A percentile compares a stretch with the other conserved stretches of the same genome.
These are phyloP conservation scores for Phenganax subtilis DNA, from an alignment of 92 coral and sea anemone genomes.

Conservation along the genomic window DNA sequence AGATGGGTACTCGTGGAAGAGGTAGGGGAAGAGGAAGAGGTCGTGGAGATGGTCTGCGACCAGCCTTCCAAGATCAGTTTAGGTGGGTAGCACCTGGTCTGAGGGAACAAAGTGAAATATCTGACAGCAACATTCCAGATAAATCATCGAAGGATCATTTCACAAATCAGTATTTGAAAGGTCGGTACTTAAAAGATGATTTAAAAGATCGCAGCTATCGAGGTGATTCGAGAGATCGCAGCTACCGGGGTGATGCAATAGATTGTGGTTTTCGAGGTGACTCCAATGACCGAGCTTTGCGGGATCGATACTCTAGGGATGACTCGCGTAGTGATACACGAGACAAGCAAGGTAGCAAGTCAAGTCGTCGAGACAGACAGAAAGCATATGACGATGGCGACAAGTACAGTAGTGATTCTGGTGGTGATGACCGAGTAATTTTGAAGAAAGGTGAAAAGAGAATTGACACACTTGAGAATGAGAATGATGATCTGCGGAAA, in stretches of 20 bases:
- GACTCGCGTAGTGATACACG: conserved; percentile 16
- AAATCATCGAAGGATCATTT: neutral
- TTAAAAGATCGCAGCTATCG: neutral
- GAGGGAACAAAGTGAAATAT: neutral
- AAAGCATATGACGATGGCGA: conserved; percentile 29
- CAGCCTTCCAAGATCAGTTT: conserved; percentile 7
- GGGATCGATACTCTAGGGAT: conserved; percentile 15
- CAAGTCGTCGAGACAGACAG: conserved; percentile 20
- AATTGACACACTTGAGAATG: conserved; percentile 25
- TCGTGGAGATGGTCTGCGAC: neutral
- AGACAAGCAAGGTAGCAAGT: conserved; percentile 28
- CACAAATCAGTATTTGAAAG: neutral
- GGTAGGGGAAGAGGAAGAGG: conserved; percentile 10
- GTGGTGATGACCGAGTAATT: conserved; percentile 15
- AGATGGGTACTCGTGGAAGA: conserved; percentile 6
- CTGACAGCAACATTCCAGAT: neutral
- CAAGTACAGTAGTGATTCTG: conserved; percentile 33
- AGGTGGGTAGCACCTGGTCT: conserved; percentile 34
- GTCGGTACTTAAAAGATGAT: conserved; percentile 22
- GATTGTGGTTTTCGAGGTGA: neutral
- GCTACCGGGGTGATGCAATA: neutral
- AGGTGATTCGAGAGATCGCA: neutral
- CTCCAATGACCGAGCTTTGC: neutral
- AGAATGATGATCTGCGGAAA: conserved; percentile 43
- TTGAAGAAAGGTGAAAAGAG: conserved; percentile 32